Conservation (phyloP, 2,888 invertebrate genomes). For the Helleia helle region DNA sequence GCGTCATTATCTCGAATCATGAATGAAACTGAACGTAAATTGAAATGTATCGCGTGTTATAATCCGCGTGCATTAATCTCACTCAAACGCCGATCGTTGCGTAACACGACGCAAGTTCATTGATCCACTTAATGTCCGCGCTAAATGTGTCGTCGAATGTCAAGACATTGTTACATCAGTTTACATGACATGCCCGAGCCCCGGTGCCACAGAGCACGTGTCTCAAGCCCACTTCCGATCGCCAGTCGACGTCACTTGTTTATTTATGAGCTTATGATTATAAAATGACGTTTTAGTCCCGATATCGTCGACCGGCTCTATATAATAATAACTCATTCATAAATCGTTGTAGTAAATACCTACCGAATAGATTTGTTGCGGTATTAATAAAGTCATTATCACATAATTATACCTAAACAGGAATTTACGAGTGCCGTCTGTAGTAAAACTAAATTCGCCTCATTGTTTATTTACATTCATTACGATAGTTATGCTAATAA, state of each 20-base stretch:
- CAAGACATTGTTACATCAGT: slow-evolving; percentile 68
- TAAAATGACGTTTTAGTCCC: slow-evolving; percentile 66
- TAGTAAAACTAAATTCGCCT: slow-evolving; percentile 59
- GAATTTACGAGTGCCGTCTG: slow-evolving; percentile 60
- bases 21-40: slow-evolving; percentile 72
- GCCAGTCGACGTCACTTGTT: slow-evolving; percentile 58
- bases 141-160: slow-evolving; percentile 72
- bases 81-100: slow-evolving; percentile 68
- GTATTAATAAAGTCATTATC: slow-evolving; percentile 61
- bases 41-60: slow-evolving; percentile 73
- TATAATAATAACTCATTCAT: slow-evolving; percentile 65
- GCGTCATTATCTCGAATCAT: slow-evolving; percentile 64
- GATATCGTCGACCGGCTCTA: slow-evolving; percentile 64
- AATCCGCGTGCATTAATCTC: slow-evolving; percentile 72
- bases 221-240: slow-evolving; percentile 35
- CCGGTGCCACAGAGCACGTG: slow-evolving; percentile 13
- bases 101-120: slow-evolving; percentile 68
- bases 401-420: slow-evolving; percentile 64
- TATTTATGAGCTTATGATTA: slow-evolving; percentile 72
- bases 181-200: slow-evolving; percentile 42
- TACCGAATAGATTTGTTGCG: slow-evolving; percentile 65
- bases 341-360: slow-evolving; percentile 65
- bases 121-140: slow-evolving; percentile 69
- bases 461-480: slow-evolving; percentile 31
- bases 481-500: slow-evolving; percentile 13